These are phyloP conservation scores for Oncorhynchus kisutch DNA, from an alignment of 2,113 vertebrate genomes.

Conservation along the genomic window DNA sequence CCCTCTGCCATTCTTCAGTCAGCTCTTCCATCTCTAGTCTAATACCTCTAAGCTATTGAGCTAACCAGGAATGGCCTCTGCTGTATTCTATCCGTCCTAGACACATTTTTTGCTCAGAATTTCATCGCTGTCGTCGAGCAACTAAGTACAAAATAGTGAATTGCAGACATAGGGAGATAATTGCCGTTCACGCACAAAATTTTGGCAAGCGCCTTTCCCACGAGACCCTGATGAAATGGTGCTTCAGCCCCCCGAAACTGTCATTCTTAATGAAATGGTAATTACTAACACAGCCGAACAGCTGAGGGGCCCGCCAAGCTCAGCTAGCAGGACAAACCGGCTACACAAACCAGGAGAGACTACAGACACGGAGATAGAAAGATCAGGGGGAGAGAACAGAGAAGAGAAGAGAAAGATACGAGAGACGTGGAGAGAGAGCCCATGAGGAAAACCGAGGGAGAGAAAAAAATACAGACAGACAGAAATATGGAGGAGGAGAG, in stretches of 20 bases:
- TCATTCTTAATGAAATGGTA: slow-evolving; percentile 79
- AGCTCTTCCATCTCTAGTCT: neutral
- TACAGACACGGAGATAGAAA: neutral
- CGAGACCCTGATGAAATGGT: slow-evolving; percentile 73
- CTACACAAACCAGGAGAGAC: slow-evolving; percentile 55
- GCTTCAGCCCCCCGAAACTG: slow-evolving; percentile 77
- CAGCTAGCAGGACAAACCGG: slow-evolving; percentile 69
- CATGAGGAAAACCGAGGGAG: slow-evolving; percentile 12
- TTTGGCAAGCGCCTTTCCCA: slow-evolving; percentile 71
- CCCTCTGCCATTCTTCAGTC: too few species aligned
- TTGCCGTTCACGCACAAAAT: slow-evolving; percentile 70
- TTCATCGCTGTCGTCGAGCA: slow-evolving; percentile 64
- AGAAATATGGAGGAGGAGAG: too few species aligned
- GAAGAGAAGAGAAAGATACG: neutral
- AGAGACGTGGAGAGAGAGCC: neutral
- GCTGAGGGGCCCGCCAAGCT: slow-evolving; percentile 69
- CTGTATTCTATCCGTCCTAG: slow-evolving; percentile 60
- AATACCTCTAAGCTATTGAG: slow-evolving; percentile 25
- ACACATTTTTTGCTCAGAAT: slow-evolving; percentile 53
- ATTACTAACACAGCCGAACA: slow-evolving; percentile 78
- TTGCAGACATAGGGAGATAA: slow-evolving; percentile 71
- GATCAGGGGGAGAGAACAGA: slow-evolving; percentile 13
- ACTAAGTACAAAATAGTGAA: slow-evolving; percentile 74
- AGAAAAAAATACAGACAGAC: neutral
- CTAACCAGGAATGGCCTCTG: slow-evolving; percentile 55